These are phyloP conservation scores for Coregonus suidteri DNA, from an alignment of 2,797 vertebrate species.

Conservation along the genomic window DNA sequence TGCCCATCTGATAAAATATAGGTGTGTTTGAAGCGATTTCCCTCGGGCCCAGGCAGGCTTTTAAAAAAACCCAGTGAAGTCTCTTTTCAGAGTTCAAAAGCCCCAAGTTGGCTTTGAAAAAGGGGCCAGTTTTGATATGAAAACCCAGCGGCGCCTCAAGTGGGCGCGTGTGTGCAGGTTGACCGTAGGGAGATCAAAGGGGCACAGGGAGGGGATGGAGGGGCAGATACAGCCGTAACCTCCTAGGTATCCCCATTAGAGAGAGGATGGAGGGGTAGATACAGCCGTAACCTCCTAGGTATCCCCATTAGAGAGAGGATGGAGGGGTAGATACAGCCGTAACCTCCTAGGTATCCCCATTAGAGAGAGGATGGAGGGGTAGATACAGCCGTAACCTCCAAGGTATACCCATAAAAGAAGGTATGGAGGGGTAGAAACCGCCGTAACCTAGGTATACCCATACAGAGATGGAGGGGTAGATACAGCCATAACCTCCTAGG, in stretches of 20 bases:
- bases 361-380: no score
- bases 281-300: no score
- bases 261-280: no score
- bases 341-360: no score
- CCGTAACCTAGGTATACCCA: no score
- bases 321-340: no score
- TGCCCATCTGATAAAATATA: slow-evolving; percentile 3
- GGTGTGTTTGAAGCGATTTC: slow-evolving; percentile 13
- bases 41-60: neutral
- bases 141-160: neutral
- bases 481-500: no score
- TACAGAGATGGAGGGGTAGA: no score
- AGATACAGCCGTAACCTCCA: no score
- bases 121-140: neutral
- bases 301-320: no score
- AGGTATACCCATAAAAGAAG: no score
- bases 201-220: slow-evolving; percentile 24
- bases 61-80: neutral
- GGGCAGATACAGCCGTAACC: slow-evolving; percentile 34
- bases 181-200: slow-evolving; percentile 56
- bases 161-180: slow-evolving; percentile 35
- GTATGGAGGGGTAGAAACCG: slow-evolving; percentile 35
- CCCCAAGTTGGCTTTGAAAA: slow-evolving; percentile 7
- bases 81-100: slow-evolving; percentile 12
- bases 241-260: neutral